A percentile compares a stretch with the other conserved stretches of the same genome.
phyloP scores from a whole-genome alignment of 2,888 invertebrate genomes.

The Ophion slaviceki region DNA sequence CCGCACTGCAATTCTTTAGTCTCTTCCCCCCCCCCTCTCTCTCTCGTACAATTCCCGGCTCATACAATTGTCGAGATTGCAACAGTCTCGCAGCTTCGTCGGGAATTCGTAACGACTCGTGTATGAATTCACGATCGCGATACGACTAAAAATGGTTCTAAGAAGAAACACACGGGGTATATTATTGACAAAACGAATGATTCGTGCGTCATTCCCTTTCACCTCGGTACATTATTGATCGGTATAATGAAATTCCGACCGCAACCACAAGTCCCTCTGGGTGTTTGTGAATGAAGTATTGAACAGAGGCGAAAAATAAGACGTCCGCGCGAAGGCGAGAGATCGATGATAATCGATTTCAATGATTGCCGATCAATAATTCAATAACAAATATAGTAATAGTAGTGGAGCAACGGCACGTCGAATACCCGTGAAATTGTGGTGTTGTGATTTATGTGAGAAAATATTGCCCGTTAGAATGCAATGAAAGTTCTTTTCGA shows the following conservation, averaged over 20 bases:
- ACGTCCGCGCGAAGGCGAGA: neutral
- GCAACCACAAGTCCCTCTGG: neutral
- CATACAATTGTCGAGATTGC: slow-evolving; percentile 37
- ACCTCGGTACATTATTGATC: slow-evolving; percentile 1
- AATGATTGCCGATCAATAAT: neutral
- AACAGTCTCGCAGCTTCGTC: slow-evolving; percentile 6
- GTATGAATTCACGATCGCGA: slow-evolving; percentile 3
- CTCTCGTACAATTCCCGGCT: neutral
- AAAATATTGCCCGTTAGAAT: neutral
- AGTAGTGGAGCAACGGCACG: neutral
- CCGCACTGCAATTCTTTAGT: neutral
- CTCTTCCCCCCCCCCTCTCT: neutral
- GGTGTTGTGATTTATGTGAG: neutral
- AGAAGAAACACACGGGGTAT: neutral
- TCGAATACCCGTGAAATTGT: neutral
- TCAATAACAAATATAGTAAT: neutral
- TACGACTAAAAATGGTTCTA: neutral
- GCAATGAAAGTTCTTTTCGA: neutral
- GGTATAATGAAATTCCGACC: neutral
- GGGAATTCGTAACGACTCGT: slow-evolving; percentile 22
- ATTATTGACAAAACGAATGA: slow-evolving; percentile 23
- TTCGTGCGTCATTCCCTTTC: slow-evolving; percentile 15
- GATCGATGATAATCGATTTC: slow-evolving; percentile 15
- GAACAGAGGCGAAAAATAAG: neutral
- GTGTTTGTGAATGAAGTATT: neutral